phyloP scores from a whole-genome alignment of 2,888 invertebrate genomes.

The Zaprionus obscuricornis region DNA sequence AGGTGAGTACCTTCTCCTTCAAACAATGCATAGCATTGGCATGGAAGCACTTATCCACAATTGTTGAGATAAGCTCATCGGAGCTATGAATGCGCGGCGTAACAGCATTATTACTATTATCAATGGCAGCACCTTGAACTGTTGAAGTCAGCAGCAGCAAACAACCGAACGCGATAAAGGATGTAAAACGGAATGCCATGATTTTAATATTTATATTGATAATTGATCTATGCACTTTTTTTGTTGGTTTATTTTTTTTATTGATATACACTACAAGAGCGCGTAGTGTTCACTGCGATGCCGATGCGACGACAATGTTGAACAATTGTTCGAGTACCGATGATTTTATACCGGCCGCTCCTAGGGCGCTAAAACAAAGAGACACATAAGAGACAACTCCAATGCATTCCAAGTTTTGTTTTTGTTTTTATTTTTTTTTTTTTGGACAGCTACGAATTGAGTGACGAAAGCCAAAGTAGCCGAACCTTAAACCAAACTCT shows the following conservation, averaged over 20 bases:
- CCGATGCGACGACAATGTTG: constrained; percentile 83
- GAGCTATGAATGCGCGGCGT: constrained; percentile 86
- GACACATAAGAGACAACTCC: constrained; percentile 25
- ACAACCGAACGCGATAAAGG: constrained; percentile 85
- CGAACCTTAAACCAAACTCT: constrained; percentile 49
- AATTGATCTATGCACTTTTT: constrained; percentile 36
- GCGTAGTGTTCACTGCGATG: constrained; percentile 79
- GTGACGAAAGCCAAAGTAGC: constrained; percentile 70
- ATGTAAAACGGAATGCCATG: constrained; percentile 82
- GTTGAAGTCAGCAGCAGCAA: constrained; percentile 84
- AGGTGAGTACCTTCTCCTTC: constrained; percentile 90
- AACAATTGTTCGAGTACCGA: constrained; percentile 80
- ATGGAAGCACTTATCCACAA: constrained; percentile 89
- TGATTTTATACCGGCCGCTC: constrained; percentile 84
- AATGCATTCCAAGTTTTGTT: constrained; percentile 35
- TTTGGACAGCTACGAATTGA: constrained; percentile 68
- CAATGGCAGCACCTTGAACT: constrained; percentile 84
- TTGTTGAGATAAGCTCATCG: constrained; percentile 88
- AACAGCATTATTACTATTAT: constrained; percentile 85
- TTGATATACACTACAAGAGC: constrained; percentile 65
- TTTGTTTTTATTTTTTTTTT: constrained; percentile 41
- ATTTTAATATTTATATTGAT: background rate
- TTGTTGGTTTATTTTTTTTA: background rate
- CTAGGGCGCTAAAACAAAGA: constrained; percentile 60
- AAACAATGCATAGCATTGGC: constrained; percentile 89